These are phyloP conservation scores for Apotomis betuletana DNA, from an alignment of 2,888 invertebrate species.

Conservation along the genomic window DNA sequence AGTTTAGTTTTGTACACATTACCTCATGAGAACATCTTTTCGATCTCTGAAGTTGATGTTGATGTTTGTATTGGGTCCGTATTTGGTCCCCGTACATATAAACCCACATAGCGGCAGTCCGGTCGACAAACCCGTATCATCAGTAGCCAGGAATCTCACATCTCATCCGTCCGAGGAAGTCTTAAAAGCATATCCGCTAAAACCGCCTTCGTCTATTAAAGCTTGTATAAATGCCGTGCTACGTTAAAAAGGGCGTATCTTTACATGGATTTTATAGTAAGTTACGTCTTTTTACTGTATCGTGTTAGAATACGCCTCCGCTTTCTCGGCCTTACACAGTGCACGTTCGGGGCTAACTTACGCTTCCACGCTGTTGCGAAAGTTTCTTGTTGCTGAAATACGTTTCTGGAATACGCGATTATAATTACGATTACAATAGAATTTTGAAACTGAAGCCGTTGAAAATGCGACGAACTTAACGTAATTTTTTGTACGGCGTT, in stretches of 20 bases:
- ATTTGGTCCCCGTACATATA: slow-evolving; percentile 43
- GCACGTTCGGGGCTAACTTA: background rate
- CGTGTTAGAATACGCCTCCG: background rate
- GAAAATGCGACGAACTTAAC: too few species aligned
- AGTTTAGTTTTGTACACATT: background rate
- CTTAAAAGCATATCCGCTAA: slow-evolving; percentile 55
- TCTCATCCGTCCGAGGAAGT: slow-evolving; percentile 55
- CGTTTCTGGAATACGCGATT: too few species aligned
- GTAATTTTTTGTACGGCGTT: too few species aligned
- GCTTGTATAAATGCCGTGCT: background rate
- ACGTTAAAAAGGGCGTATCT: too few species aligned
- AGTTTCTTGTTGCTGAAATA: background rate
- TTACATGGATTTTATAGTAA: too few species aligned
- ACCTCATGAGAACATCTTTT: slow-evolving; percentile 42
- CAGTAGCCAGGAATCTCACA: slow-evolving; percentile 55
- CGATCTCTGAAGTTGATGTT: slow-evolving; percentile 38
- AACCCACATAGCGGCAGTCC: slow-evolving; percentile 51
- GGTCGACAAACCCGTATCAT: slow-evolving; percentile 65
- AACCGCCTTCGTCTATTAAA: slow-evolving; percentile 10
- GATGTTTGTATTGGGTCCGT: slow-evolving; percentile 31
- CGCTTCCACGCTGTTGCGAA: background rate
- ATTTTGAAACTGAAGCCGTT: too few species aligned
- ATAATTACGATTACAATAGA: too few species aligned
- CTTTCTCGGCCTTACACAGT: slow-evolving; percentile 12
- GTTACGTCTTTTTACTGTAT: too few species aligned